Evolutionary conservation across 2,888 invertebrate genomes (phyloP).

Genomic region (Eledone cirrhosa): DNA sequence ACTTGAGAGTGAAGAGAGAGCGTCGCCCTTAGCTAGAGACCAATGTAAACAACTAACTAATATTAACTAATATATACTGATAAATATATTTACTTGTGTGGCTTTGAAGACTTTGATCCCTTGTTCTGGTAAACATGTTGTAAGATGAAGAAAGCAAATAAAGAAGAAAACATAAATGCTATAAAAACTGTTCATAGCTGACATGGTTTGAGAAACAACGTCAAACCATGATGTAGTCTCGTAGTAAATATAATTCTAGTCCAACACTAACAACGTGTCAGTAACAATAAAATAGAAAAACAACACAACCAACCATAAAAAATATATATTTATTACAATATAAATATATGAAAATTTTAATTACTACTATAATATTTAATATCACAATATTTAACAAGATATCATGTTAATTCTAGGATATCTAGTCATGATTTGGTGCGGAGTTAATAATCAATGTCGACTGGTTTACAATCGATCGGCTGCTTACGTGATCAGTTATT

Average conservation of each 20-base stretch:
- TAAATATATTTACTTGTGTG: not conserved
- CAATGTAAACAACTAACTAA: too few species aligned
- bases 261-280: constrained; percentile 18
- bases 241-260: not conserved
- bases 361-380: too few species aligned
- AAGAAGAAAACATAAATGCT: constrained; percentile 7
- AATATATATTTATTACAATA: too few species aligned
- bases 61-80: too few species aligned
- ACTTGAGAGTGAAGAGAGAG: too few species aligned
- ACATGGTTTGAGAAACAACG: constrained; percentile 3
- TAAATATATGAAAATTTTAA: too few species aligned
- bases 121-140: constrained; percentile 19
- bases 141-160: constrained; percentile 23
- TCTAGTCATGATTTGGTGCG: not conserved
- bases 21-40: too few species aligned
- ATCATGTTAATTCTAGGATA: too few species aligned
- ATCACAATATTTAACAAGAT: too few species aligned
- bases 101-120: constrained; percentile 16
- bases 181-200: constrained; percentile 7
- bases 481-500: constrained; percentile 22
- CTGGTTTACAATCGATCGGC: constrained; percentile 9
- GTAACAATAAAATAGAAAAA: not conserved
- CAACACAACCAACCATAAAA: too few species aligned
- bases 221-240: constrained; percentile 17
- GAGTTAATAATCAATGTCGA: constrained; percentile 17